Evolutionary conservation across 2,797 vertebrate genomes (phyloP), one percentile per base, ranked within the genome.

Genomic region (Pteropus rufus): DNA sequence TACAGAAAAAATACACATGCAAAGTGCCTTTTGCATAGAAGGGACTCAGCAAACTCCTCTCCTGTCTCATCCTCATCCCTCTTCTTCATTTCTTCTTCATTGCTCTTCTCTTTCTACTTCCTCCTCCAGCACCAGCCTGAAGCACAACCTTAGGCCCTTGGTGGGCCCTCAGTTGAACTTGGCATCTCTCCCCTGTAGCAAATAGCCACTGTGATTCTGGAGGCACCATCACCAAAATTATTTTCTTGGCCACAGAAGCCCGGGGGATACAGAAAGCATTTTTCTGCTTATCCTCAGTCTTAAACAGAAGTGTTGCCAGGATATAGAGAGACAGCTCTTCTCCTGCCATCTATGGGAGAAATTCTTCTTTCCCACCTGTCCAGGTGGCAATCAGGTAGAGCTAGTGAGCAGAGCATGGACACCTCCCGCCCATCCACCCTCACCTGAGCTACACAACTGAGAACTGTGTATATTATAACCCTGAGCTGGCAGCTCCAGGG

Each of bases 381-480:
- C 44, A 2, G 16, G 0, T 11, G 3, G 31, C 24, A 26, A 5
- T 11, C 2, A 5, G 0, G 3, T 10, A 7, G 14, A 62, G 58
- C 29, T 12, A 15, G 3, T 4, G 39, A 86, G 31, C 19, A 8
- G 23, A 46, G 62, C 1, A 1, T 18, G 10, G 64, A 3, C 12
- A 19, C 19, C 24, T 6, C 52, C 26, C 7, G 1, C 6, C 11
- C 3, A 1, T 0, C 34, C 18, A 41, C n/a, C 62, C 12, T 26
- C 4, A 9, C 23, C 41, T 7, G 24, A n/a, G 12, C 44, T 83
- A 31, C 29, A 12, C 1, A 11, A 56, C 49, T 54, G 56, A 52
- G 76, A 44, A 6, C 23, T 0, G 0, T n/a, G 34, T 34, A n/a
- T 2, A 5, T 1, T 10, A 21, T 21, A 29, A 52, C 54, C 58